A percentile compares a stretch with the other conserved stretches of the same genome.
These are phyloP conservation scores for Aptenodytes forsteri DNA, from an alignment of 2,113 vertebrate species.

Conservation along the genomic window DNA sequence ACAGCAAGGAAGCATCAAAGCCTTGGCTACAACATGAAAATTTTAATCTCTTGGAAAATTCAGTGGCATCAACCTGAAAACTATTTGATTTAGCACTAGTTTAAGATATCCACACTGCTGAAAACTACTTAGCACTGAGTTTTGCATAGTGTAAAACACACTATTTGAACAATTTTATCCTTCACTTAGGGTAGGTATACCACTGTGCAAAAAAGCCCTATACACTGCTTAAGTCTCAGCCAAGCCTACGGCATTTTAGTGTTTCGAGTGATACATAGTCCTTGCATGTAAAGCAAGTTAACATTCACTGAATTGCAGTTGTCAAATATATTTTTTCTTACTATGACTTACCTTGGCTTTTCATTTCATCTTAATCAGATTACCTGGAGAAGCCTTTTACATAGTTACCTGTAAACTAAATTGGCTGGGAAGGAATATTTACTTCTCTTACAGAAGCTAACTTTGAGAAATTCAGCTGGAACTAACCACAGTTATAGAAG, in stretches of 20 bases:
- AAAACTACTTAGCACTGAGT: background rate
- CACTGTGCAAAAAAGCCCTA: background rate
- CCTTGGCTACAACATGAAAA: background rate
- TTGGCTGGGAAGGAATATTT: background rate
- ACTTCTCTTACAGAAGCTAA: background rate
- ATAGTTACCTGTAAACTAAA: background rate
- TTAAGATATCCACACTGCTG: background rate
- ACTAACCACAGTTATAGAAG: background rate
- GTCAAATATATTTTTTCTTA: background rate
- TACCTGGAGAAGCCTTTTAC: background rate
- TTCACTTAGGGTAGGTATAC: background rate
- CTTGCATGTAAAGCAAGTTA: background rate
- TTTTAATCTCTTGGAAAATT: background rate
- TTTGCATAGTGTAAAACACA: background rate
- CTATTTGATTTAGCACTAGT: background rate
- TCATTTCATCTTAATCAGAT: background rate
- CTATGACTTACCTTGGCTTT: background rate
- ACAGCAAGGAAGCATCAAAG: background rate
- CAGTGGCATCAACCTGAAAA: background rate
- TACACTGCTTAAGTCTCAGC: background rate
- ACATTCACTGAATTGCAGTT: background rate
- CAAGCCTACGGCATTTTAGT: background rate
- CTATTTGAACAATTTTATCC: background rate
- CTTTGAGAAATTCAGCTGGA: background rate
- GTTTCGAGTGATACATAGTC: background rate